A percentile compares a stretch with the other conserved stretches of the same genome.
Conservation (phyloP, 2,113 vertebrate genomes). For the Cheirogaleus medius region DNA sequence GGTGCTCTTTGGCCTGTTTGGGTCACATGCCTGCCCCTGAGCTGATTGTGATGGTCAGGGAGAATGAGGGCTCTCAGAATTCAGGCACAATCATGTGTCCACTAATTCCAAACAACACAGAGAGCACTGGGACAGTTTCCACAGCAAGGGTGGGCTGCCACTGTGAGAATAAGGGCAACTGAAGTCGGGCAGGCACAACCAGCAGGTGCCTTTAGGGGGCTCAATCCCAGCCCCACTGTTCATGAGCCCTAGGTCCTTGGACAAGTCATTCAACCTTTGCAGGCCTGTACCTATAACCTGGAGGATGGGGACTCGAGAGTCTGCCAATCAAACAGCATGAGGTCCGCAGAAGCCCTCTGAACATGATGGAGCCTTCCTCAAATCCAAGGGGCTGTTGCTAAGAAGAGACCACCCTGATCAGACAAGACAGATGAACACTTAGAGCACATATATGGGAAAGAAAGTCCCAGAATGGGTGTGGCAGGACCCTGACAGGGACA, state of each 20-base stretch:
- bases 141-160: not conserved
- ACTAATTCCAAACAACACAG: not conserved
- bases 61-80: not conserved
- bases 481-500: not conserved
- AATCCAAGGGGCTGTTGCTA: not conserved
- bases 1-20: not conserved
- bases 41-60: not conserved
- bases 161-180: not conserved
- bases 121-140: not conserved
- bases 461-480: not conserved
- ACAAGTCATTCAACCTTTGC: not conserved
- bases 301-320: not conserved
- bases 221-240: not conserved
- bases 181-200: not conserved
- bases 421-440: not conserved
- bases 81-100: not conserved
- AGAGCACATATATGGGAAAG: not conserved
- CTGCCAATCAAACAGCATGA: not conserved
- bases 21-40: not conserved
- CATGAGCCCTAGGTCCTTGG: not conserved
- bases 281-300: not conserved
- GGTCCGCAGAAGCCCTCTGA: too few relatives aligned
- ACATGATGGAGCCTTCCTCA: not conserved
- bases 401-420: not conserved
- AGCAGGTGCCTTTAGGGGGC: not conserved